phyloP scores from a whole-genome alignment of 2,113 vertebrate species.

The Stegastes partitus region DNA sequence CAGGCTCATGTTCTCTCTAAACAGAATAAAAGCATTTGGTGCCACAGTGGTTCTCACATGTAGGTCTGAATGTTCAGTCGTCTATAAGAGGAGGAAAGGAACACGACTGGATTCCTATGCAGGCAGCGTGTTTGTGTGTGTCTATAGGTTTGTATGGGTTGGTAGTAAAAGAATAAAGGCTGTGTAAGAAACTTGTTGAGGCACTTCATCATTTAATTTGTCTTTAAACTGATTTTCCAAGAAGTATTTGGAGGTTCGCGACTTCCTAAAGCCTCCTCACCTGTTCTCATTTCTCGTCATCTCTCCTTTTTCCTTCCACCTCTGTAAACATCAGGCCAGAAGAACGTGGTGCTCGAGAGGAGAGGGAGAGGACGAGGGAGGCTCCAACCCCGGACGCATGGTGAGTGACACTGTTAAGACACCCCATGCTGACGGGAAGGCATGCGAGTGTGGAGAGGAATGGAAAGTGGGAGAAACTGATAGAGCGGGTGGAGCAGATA shows the following conservation, averaged over 20 bases:
- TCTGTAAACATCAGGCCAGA: constrained; percentile 64
- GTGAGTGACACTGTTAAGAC: constrained; percentile 71
- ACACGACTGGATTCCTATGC: constrained; percentile 15
- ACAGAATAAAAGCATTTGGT: neutral
- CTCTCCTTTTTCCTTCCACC: neutral
- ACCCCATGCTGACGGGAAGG: constrained; percentile 36
- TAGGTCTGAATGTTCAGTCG: constrained; percentile 11
- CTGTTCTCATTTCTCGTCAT: constrained; percentile 5
- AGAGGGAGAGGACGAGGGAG: constrained; percentile 55
- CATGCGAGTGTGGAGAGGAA: constrained; percentile 48
- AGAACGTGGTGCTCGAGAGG: constrained; percentile 58
- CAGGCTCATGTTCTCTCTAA: neutral
- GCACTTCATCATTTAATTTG: neutral
- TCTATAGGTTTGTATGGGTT: neutral
- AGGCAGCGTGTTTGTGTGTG: neutral
- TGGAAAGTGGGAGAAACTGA: constrained; percentile 52
- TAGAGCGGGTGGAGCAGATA: constrained; percentile 40
- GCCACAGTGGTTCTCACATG: constrained; percentile 12
- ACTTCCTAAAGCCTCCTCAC: neutral
- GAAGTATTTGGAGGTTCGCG: neutral
- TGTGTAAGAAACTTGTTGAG: neutral
- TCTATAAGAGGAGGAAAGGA: constrained; percentile 14
- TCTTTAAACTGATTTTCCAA: neutral
- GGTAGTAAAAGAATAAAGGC: neutral
- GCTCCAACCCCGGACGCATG: constrained; percentile 29